Evolutionary conservation across 2,797 vertebrate species (phyloP).

Genomic region (Phoeniculus purpureus): DNA sequence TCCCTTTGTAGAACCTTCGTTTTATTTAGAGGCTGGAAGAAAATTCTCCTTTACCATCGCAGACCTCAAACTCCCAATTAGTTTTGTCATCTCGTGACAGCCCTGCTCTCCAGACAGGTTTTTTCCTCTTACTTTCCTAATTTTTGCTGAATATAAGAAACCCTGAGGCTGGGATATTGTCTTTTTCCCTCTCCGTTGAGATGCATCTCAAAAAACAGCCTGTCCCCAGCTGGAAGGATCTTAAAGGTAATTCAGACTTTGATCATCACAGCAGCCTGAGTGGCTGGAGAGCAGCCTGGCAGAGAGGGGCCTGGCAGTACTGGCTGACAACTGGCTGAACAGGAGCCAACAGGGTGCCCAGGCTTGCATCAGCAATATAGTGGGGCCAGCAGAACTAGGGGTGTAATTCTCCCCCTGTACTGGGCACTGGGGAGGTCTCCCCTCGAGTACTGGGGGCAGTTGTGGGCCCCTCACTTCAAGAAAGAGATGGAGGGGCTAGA

Average conservation of each 20-base stretch:
- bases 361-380: too few species aligned
- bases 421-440: too few species aligned
- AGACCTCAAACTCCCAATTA: constrained; percentile 2
- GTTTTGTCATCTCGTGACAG: constrained; percentile 8
- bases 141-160: constrained; percentile 39
- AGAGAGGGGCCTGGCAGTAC: too few species aligned
- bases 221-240: background rate
- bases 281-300: too few species aligned
- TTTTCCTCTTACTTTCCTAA: constrained; percentile 26
- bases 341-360: too few species aligned
- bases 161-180: background rate
- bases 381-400: too few species aligned
- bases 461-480: too few species aligned
- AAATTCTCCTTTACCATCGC: background rate
- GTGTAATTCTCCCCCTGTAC: too few species aligned
- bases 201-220: background rate
- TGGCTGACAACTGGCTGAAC: too few species aligned
- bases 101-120: background rate
- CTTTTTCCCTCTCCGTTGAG: background rate
- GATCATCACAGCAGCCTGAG: background rate
- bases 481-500: too few species aligned
- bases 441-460: too few species aligned
- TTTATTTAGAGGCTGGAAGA: constrained; percentile 6
- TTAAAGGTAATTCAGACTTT: constrained; percentile 42
- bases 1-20: background rate